Evolutionary conservation across 1,140 invertebrate genomes (phyloP).

Genomic region (Euschistus heros): DNA sequence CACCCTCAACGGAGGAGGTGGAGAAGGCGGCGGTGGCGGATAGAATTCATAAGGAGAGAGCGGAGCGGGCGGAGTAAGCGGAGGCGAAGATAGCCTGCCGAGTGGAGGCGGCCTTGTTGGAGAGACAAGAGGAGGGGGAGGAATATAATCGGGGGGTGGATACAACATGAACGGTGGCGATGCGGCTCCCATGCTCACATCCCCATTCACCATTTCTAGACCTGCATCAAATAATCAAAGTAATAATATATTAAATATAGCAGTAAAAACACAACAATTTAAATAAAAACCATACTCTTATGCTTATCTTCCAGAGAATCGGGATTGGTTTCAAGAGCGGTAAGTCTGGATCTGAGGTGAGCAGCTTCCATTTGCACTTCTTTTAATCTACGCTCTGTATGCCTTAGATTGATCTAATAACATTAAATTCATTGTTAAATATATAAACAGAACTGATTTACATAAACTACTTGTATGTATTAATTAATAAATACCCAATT

Average conservation of each 20-base stretch:
- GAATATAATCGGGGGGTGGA: constrained; percentile 35
- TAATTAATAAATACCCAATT: constrained; percentile 47
- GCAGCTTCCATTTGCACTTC: constrained; percentile 62
- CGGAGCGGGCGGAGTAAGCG: constrained; percentile 28
- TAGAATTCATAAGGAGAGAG: constrained; percentile 23
- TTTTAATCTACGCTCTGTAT: constrained; percentile 61
- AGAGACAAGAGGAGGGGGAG: constrained; percentile 38
- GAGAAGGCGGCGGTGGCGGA: constrained; percentile 22
- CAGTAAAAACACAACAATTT: neutral
- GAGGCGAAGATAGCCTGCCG: constrained; percentile 49
- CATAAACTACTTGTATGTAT: neutral
- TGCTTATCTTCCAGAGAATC: constrained; percentile 21
- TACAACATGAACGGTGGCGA: constrained; percentile 32
- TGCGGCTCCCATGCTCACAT: constrained; percentile 30
- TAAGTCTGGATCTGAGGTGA: constrained; percentile 58
- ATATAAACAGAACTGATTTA: no score
- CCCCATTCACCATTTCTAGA: constrained; percentile 29
- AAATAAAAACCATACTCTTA: neutral
- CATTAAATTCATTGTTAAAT: neutral
- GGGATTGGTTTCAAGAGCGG: constrained; percentile 42
- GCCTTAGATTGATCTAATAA: constrained; percentile 49
- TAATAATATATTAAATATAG: neutral
- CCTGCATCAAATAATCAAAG: neutral
- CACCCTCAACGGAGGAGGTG: constrained; percentile 13
- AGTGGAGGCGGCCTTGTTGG: constrained; percentile 49